Conservation (phyloP, 2,113 vertebrate species). For the Jacana jacana region DNA sequence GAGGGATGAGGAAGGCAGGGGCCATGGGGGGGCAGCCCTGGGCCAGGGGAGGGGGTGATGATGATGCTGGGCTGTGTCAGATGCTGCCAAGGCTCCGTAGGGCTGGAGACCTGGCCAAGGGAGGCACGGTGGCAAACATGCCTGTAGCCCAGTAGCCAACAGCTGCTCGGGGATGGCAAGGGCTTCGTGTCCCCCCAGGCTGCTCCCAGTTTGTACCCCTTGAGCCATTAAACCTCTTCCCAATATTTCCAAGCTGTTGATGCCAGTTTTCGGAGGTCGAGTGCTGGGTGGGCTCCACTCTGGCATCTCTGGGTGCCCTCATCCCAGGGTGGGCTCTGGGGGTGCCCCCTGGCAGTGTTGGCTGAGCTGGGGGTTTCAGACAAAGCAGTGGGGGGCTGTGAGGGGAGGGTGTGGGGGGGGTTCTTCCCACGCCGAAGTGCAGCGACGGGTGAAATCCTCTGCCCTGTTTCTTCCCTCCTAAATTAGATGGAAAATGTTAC, state of each 20-base stretch:
- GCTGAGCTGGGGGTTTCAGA: neutral
- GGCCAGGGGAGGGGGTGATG: neutral
- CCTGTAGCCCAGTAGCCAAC: too few relatives aligned
- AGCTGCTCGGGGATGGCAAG: rapidly evolving
- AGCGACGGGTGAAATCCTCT: neutral
- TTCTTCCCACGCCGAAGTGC: rapidly evolving
- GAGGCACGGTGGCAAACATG: neutral
- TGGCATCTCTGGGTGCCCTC: rapidly evolving
- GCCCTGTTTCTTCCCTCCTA: neutral
- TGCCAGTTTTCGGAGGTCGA: rapidly evolving
- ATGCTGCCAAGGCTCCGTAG: neutral
- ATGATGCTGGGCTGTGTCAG: rapidly evolving
- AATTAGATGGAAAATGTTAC: neutral
- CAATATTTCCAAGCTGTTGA: neutral
- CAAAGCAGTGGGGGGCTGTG: neutral
- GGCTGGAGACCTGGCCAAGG: neutral
- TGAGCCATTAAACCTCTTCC: neutral
- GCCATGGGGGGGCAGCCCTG: neutral
- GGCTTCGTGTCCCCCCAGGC: neutral
- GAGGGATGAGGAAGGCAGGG: neutral
- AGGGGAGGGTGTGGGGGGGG: too few relatives aligned
- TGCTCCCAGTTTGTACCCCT: neutral
- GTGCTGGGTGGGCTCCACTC: rapidly evolving
- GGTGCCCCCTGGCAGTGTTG: neutral
- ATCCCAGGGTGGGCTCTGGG: neutral